Base-by-base conservation (phyloP, 2,888 invertebrate species). In the Hypselothyrea guttata region DNA sequence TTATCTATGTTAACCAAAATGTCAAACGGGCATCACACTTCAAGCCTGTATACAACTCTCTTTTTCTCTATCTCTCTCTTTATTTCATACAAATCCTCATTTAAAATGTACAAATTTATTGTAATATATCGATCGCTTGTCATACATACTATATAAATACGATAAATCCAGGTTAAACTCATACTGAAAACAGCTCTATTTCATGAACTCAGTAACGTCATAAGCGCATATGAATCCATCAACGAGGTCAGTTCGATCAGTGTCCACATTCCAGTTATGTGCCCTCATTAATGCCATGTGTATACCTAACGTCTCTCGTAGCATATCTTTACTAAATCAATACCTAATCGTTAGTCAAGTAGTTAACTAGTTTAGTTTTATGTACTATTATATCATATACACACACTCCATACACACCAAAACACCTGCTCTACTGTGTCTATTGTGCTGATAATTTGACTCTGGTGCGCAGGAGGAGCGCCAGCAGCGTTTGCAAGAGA, bases 401-500 rank as follows among this genome's bases (percentile, higher is more conserved):
- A 54, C 18, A 58, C 42, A 37, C 40, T 11, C 52, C 22, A 45
- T 42, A 38, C 15, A 35, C 30, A 16, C 37, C 33, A 49, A 51
- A 3, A 48, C 48, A 47, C 37, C 45, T 61, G 44, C 45, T 35
- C 46, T 41, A 55, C 44, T 40, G 52, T 56, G 51, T 48, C 40
- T 58, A 41, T 15, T 59, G 18, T 40, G 11, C 72, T 71, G 73
- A 71, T 59, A 60, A 44, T 68, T 16, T 12, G 52, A 62, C 46
- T 77, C 72, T 78, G 78, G 59, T 66, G 78, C 74, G 68, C 78
- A 94, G 92, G 94, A 94, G 92, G 95, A 95, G 89, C 91, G 94
- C 64, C 93, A 93, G 86, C 93, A 93, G 71, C 93, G 94, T 71
- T 91, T 94, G 82, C 92, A 94, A 90, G 95, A 96, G 83, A 94